Percentiles rank a stretch among this genome's conserved stretches.
Conservation (phyloP, 2,888 invertebrate species). For the Unio pictorum region DNA sequence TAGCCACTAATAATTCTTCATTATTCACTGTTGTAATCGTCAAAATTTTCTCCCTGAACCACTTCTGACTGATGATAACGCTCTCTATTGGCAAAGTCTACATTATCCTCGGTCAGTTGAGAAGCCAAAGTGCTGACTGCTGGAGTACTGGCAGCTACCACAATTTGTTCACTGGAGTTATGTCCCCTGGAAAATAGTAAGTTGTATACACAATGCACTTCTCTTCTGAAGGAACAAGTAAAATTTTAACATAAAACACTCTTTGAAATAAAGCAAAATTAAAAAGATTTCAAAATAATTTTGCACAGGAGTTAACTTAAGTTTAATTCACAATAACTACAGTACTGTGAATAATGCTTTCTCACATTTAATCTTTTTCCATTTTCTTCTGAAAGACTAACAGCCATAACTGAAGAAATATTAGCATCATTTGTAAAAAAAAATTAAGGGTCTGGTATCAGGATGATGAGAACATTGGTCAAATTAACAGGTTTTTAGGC, state of each 20-base stretch:
- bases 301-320: no score
- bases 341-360: no score
- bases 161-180: conserved; percentile 65
- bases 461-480: no score
- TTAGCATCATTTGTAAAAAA: no score
- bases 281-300: background rate
- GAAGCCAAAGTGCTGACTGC: conserved; percentile 81
- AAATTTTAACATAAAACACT: no score
- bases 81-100: conserved; percentile 92
- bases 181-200: conserved; percentile 53
- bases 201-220: background rate
- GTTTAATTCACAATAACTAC: no score
- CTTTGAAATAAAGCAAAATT: background rate
- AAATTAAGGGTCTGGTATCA: no score
- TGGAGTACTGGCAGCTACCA: conserved; percentile 70
- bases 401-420: no score
- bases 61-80: conserved; percentile 86
- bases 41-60: conserved; percentile 69
- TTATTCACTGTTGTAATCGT: conserved; percentile 54
- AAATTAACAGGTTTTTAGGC: no score
- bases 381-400: no score
- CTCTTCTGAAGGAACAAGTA: background rate
- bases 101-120: conserved; percentile 94
- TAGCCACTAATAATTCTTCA: no score
- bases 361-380: no score